Percentiles rank a stretch among this genome's conserved stretches.
phyloP scores from a whole-genome alignment of 2,797 vertebrate genomes.

The Hemitrygon akajei region DNA sequence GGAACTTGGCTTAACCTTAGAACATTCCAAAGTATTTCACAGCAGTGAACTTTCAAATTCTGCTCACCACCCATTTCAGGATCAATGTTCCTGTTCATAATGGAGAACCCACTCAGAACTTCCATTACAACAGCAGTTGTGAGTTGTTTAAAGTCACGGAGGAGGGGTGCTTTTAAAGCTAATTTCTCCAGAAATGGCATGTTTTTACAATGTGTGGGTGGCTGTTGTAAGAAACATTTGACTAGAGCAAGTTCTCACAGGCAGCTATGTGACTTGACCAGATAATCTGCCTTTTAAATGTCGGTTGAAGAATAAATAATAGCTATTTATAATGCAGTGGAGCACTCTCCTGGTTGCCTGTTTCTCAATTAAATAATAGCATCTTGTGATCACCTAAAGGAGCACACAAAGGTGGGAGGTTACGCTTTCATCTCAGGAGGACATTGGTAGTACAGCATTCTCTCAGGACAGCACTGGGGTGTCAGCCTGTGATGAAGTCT shows the following conservation, averaged over 20 bases:
- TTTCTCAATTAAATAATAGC: not conserved
- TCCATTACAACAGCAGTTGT: too few species aligned
- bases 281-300: not conserved
- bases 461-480: not conserved
- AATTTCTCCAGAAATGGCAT: too few species aligned
- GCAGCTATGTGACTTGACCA: not conserved
- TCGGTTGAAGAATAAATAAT: not conserved
- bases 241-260: not conserved
- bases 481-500: not conserved
- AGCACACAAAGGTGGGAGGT: not conserved
- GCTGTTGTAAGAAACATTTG: not conserved
- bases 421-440: too few species aligned
- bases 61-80: not conserved
- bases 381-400: not conserved
- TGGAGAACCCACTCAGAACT: not conserved
- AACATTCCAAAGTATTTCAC: not conserved
- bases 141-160: too few species aligned
- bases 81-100: not conserved
- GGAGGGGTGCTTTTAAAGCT: too few species aligned
- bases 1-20: not conserved
- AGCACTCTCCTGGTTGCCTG: not conserved
- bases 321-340: not conserved
- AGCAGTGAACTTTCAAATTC: not conserved
- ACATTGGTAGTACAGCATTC: not conserved
- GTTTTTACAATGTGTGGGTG: too few species aligned